These are phyloP conservation scores for Gallinago undulata DNA, from an alignment of 2,113 vertebrate genomes.

Conservation along the genomic window DNA sequence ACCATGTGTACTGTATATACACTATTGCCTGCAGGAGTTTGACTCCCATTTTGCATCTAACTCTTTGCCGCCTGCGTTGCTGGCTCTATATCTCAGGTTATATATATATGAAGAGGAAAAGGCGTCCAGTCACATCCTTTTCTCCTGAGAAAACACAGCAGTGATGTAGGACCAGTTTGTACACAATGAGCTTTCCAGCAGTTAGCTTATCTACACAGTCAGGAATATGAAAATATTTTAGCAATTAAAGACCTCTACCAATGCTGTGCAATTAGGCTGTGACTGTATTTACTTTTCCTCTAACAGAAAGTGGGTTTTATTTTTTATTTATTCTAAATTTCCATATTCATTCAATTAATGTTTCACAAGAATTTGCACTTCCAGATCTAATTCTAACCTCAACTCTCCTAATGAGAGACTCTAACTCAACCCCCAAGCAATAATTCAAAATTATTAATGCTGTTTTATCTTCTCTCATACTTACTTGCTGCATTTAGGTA, in stretches of 20 bases:
- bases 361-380: not conserved
- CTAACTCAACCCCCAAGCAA: not conserved
- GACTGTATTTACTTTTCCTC: not conserved
- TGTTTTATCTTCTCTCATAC: not conserved
- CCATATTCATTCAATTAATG: not conserved
- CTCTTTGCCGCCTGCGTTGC: not conserved
- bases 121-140: not conserved
- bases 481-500: not conserved
- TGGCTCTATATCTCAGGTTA: not conserved
- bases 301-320: not conserved
- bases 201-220: not conserved
- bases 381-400: not conserved
- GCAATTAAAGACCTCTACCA: not conserved
- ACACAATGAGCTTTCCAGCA: not conserved
- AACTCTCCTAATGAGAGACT: not conserved
- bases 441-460: not conserved
- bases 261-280: not conserved
- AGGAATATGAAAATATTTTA: conserved; percentile 2
- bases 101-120: not conserved
- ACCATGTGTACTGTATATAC: not conserved
- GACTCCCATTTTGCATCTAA: not conserved
- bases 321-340: not conserved
- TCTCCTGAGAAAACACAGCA: not conserved
- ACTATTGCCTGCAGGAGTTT: not conserved
- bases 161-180: not conserved